These are phyloP conservation scores for Brachypterus glaber DNA, from an alignment of 2,888 invertebrate genomes.

Conservation along the genomic window DNA sequence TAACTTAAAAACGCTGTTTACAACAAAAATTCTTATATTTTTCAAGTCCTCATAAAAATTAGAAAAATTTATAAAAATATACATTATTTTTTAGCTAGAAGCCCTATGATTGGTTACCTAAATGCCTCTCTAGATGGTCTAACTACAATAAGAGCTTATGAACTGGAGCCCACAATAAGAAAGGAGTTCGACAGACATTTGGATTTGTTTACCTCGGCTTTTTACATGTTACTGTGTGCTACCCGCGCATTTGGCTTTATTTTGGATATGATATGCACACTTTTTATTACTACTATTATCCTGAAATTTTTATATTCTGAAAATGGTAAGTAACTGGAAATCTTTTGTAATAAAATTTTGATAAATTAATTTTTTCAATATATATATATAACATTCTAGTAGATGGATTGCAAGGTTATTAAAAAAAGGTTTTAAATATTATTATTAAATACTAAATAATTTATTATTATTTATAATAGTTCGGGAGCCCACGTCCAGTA, in stretches of 20 bases:
- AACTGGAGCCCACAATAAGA: constrained; percentile 30
- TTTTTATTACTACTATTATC: constrained; percentile 22
- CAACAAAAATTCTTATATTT: no score
- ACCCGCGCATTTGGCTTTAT: constrained; percentile 32
- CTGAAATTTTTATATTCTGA: constrained; percentile 19
- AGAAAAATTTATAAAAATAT: no score
- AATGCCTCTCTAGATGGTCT: constrained; percentile 37
- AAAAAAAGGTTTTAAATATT: no score
- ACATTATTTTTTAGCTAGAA: constrained; percentile 34
- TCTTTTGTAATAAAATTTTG: no score
- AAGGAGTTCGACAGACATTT: constrained; percentile 36
- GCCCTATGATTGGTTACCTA: constrained; percentile 36
- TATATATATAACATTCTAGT: no score
- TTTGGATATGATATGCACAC: constrained; percentile 27
- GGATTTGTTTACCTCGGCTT: constrained; percentile 33
- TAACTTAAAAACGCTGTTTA: no score
- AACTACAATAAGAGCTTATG: constrained; percentile 33
- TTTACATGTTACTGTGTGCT: constrained; percentile 30
- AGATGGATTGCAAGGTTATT: no score
- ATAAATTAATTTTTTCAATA: no score
- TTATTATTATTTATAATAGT: no score
- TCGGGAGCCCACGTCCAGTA: no score
- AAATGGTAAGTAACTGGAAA: constrained; percentile 18
- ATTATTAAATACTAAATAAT: no score
- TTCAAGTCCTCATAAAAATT: no score